phyloP scores from a whole-genome alignment of 2,113 vertebrate species.

The Anolis carolinensis region DNA sequence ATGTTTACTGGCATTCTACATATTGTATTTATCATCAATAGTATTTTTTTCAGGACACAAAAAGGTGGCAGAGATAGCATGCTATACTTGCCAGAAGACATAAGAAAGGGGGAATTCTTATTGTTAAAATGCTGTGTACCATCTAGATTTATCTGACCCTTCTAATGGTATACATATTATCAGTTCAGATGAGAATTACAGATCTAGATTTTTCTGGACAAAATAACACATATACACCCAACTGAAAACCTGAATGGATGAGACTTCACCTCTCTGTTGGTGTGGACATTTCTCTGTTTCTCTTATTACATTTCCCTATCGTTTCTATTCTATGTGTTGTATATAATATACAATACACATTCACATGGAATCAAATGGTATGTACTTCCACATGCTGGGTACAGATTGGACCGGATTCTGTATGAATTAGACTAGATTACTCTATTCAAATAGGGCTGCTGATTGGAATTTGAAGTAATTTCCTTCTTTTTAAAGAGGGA shows the following conservation, averaged over 20 bases:
- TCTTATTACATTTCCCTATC: not conserved
- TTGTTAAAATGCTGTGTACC: no score
- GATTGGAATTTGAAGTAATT: conserved; percentile 51
- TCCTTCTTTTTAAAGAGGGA: conserved; percentile 47
- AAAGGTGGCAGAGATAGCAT: no score
- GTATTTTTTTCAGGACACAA: no score
- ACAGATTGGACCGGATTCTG: conserved; percentile 1
- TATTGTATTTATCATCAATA: no score
- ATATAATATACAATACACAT: conserved; percentile 1
- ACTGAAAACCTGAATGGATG: not conserved
- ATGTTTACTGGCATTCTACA: no score
- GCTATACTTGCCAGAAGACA: no score
- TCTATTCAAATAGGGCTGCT: conserved; percentile 43
- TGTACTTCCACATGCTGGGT: conserved; percentile 17
- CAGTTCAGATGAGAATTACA: not conserved
- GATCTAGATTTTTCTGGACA: not conserved
- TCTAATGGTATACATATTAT: not conserved
- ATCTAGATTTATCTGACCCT: no score
- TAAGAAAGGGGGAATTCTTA: no score
- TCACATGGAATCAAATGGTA: conserved; percentile 20
- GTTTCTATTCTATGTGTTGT: not conserved
- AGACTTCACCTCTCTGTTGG: not conserved
- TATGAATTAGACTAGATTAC: conserved; percentile 38
- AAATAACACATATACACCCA: not conserved
- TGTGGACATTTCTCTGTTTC: not conserved